Percentiles rank a stretch among this genome's conserved stretches.
Conservation (phyloP, 64 coral and sea anemone species). For the Montipora foliosa region DNA sequence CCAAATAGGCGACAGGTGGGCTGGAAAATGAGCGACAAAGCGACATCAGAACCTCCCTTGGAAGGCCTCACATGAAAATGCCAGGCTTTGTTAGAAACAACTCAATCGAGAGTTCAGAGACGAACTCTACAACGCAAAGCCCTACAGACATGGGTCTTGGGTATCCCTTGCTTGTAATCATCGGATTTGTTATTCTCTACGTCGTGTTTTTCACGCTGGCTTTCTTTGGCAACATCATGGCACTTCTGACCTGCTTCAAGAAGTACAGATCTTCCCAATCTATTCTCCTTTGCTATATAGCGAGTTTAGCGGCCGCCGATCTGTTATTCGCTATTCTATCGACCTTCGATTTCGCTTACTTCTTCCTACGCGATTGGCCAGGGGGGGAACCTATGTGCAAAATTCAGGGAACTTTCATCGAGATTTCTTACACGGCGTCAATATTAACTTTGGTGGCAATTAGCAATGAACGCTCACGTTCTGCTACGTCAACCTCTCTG, state of each 20-base stretch:
- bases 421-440: slow-evolving; percentile 84
- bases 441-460: slow-evolving; percentile 88
- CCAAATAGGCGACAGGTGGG: too few species aligned
- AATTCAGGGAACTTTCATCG: slow-evolving; percentile 77
- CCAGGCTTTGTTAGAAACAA: background rate
- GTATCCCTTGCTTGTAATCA: slow-evolving; percentile 13
- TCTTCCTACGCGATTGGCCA: slow-evolving; percentile 61
- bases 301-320: slow-evolving; percentile 84
- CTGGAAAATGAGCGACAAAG: too few species aligned
- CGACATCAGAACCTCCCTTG: too few species aligned
- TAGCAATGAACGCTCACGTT: slow-evolving; percentile 83
- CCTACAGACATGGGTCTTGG: background rate
- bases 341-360: slow-evolving; percentile 72
- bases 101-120: background rate
- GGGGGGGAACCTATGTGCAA: slow-evolving; percentile 77
- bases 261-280: slow-evolving; percentile 78
- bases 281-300: slow-evolving; percentile 83
- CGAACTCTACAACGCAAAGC: background rate
- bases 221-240: slow-evolving; percentile 82
- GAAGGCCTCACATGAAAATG: too few species aligned
- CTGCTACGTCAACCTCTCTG: slow-evolving; percentile 56
- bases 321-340: slow-evolving; percentile 79
- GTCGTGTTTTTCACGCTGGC: slow-evolving; percentile 66
- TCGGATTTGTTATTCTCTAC: slow-evolving; percentile 55
- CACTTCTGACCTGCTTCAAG: slow-evolving; percentile 85